These are phyloP conservation scores for Panulirus ornatus DNA, from an alignment of 1,140 invertebrate species.

Conservation along the genomic window DNA sequence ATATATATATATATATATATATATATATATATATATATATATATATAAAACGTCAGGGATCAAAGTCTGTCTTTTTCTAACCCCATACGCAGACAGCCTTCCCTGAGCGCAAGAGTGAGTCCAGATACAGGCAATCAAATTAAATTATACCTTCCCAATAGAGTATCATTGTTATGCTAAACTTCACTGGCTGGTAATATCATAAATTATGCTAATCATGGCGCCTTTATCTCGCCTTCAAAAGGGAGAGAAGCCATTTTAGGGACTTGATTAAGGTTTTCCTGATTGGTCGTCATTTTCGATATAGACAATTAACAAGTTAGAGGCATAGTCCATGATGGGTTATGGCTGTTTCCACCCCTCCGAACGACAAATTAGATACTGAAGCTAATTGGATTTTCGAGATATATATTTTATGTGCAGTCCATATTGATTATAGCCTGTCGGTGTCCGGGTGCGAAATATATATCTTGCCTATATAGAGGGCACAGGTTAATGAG, in stretches of 20 bases:
- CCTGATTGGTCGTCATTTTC: slow-evolving; percentile 10
- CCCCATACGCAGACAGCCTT: background rate
- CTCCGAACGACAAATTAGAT: background rate
- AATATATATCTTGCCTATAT: background rate
- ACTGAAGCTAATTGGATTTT: slow-evolving; percentile 30
- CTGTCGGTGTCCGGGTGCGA: background rate
- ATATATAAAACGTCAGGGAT: background rate
- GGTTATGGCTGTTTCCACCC: no score
- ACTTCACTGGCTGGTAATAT: slow-evolving; percentile 22
- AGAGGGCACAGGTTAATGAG: background rate
- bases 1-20: background rate
- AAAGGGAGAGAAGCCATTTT: slow-evolving; percentile 26
- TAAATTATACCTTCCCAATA: slow-evolving; percentile 61
- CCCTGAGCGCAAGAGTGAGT: background rate
- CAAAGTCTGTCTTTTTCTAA: background rate
- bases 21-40: background rate
- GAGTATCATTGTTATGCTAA: slow-evolving; percentile 67
- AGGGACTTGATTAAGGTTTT: slow-evolving; percentile 50
- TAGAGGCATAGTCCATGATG: background rate
- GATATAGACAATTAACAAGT: background rate
- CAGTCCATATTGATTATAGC: background rate
- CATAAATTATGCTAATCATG: slow-evolving; percentile 66
- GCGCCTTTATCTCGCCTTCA: slow-evolving; percentile 12
- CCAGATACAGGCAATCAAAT: slow-evolving; percentile 47
- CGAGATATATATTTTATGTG: background rate